Evolutionary conservation across 2,888 invertebrate genomes (phyloP).

Genomic region (Mamestra brassicae): DNA sequence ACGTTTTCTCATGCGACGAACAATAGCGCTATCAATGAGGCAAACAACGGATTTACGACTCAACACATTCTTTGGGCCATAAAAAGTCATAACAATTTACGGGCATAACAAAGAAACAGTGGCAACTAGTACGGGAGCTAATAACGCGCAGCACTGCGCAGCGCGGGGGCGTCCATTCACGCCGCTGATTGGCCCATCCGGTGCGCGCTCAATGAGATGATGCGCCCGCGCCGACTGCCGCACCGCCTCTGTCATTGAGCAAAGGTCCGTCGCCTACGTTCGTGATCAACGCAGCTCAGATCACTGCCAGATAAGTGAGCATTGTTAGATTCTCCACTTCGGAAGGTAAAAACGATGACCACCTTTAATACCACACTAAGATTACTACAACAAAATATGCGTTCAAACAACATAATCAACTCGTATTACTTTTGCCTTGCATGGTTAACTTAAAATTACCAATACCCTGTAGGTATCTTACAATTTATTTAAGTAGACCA

Average conservation of each 20-base stretch:
- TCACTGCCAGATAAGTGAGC: constrained; percentile 74
- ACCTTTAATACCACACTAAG: constrained; percentile 43
- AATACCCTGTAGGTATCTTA: constrained; percentile 24
- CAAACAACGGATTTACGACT: constrained; percentile 84
- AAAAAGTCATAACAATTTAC: constrained; percentile 88
- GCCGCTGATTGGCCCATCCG: constrained; percentile 91
- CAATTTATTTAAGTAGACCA: constrained; percentile 37
- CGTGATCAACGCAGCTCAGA: constrained; percentile 79
- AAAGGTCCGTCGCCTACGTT: constrained; percentile 90
- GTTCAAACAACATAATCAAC: constrained; percentile 31
- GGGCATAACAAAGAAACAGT: constrained; percentile 87
- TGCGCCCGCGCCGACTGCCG: constrained; percentile 82
- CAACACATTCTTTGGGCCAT: constrained; percentile 83
- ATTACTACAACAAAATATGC: constrained; percentile 36
- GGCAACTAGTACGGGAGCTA: constrained; percentile 86
- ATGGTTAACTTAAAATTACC: constrained; percentile 36
- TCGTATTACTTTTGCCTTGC: constrained; percentile 12
- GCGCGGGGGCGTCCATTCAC: constrained; percentile 91
- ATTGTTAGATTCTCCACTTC: constrained; percentile 67
- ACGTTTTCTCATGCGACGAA: constrained; percentile 75
- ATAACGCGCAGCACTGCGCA: constrained; percentile 81
- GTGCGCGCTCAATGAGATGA: constrained; percentile 90
- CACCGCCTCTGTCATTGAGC: constrained; percentile 88
- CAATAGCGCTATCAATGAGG: constrained; percentile 82
- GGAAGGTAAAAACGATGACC: constrained; percentile 57